Base-by-base conservation (phyloP, 2,888 invertebrate species). In the Heteropelma amictum region DNA sequence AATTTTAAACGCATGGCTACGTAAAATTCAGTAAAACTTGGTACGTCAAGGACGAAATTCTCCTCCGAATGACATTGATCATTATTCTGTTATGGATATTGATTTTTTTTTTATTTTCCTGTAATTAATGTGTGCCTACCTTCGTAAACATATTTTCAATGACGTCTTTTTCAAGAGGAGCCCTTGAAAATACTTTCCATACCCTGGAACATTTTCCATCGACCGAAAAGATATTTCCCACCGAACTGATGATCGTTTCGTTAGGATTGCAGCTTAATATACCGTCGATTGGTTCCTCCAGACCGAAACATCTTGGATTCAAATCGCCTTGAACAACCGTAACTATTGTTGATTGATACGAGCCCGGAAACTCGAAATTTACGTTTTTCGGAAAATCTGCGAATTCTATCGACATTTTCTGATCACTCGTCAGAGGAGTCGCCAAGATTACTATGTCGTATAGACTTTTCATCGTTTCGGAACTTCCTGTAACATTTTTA, bases 401-500 rank as follows among this genome's bases (percentile, higher is more conserved):
- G 82, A 93, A 92, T 53, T 85, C 79, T 17, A 93, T 90, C 8
- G 84, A 82, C 53, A 80, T 83, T 71, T 83, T 67, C 38, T 88
- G 90, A 83, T 91, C 89, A 0, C 74, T 76, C 5, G 90, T 90
- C 35, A 92, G 84, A 0, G 93, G 93, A 26, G 90, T 84, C 12
- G 93, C 93, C 14, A 93, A 77, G 45, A 93, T 90, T 1, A 93
- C 91, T 68, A 91, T 88, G 79, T 93, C 92, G 80, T 92, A 93
- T 4, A 72, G 69, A 10, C 80, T 76, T 21, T 80, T 82, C 45
- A 80, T 80, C 45, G 68, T 26, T 53, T 79, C 79, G 35, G 61
- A 51, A 40, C 79, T 80, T 35, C 77, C 88, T 88, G 67, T 12
- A 76, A 63, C 45, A 30, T 12, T 0, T 3, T 19, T 1, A n/a